Base-by-base conservation (phyloP, 2,888 invertebrate species). In the Magallana nippona region DNA sequence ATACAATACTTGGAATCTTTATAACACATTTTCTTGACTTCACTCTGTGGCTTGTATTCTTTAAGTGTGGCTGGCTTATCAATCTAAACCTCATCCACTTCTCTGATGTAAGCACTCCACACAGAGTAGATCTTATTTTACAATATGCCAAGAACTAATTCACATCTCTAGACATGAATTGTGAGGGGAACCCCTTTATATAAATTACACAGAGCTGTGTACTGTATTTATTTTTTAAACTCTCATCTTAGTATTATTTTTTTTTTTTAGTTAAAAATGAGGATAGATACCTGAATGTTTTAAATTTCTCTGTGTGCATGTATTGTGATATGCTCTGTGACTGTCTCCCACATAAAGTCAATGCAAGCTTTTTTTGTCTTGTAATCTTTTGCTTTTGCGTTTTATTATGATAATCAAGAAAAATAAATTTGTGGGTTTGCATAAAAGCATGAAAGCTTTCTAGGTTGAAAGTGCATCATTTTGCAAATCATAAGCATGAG, bases 11-110 rank as follows among this genome's bases (percentile, higher is more conserved):
- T 44, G 8, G 8, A 44, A 44, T 71, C 15, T 71, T 22, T 71
- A 15, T 27, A 27, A 11, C 22, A 22, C 27, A 27, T 22, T 27
- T 32, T 27, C 22, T 17, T 71, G 13, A 71, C 19, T 71, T 71
- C 71, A 71, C 71, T 11, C 71, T 71, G 27, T 71, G 63, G 63
- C 27, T 63, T 63, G 71, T 19, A 22, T 32, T 71, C 71, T 71
- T 71, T 27, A 32, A 71, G 71, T 71, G 71, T 71, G 71, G 71
- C 71, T 27, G 15, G 32, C 15, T 32, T 71, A 32, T 32, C 22
- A 15, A 22, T 27, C 71, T 71, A 27, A 71, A 71, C 11, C 71
- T 71, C 32, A 27, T 71, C 71, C 71, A 71, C 71, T 71, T 71
- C 27, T 71, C 13, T 71, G 71, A 71, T 27, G 32, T 71, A 71